Base-by-base conservation (phyloP, 2,888 invertebrate genomes). In the Perizoma affinitatum region DNA sequence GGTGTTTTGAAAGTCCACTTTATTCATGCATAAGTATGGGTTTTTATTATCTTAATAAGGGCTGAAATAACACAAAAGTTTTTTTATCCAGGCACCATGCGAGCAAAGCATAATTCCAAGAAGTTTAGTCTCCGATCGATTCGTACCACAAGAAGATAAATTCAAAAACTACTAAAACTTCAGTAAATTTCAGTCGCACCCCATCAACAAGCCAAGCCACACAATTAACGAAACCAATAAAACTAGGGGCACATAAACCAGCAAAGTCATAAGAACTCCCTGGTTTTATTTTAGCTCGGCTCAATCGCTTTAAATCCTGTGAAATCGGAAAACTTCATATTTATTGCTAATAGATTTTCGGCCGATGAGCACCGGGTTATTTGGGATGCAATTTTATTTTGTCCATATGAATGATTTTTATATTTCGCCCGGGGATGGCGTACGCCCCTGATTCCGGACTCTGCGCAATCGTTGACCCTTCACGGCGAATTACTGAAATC, bases 271-370 rank as follows among this genome's bases (percentile, higher is more conserved):
- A 82, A 82, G 82, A 83, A 84, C 79, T 80, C 84, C 78, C 78
- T 76, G 76, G 78, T 82, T 86, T 86, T 80, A 86, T 86, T 80
- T 67, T 69, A 76, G 76, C 74, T 10, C 73, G 76, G 71, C 79
- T 78, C 76, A 22, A 75, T 82, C 79, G 75, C 87, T 89, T 90
- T 87, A 89, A 90, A 88, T 89, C 90, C 87, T 83, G 84, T 86
- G 88, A 87, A 91, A 92, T 91, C 88, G 90, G 87, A 90, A 92
- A 92, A 92, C 86, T 92, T 91, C 86, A 90, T 91, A 91, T 92
- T 92, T 92, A 92, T 90, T 92, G 90, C 91, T 90, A 91, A 92
- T 92, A 91, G 92, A 90, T 92, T 92, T 87, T 88, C 83, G 87
- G 81, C 83, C 84, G 89, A 87, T 87, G 89, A 89, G 82, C 89